Evolutionary conservation across 2,113 vertebrate species (phyloP).

Genomic region (Grallaria varia): DNA sequence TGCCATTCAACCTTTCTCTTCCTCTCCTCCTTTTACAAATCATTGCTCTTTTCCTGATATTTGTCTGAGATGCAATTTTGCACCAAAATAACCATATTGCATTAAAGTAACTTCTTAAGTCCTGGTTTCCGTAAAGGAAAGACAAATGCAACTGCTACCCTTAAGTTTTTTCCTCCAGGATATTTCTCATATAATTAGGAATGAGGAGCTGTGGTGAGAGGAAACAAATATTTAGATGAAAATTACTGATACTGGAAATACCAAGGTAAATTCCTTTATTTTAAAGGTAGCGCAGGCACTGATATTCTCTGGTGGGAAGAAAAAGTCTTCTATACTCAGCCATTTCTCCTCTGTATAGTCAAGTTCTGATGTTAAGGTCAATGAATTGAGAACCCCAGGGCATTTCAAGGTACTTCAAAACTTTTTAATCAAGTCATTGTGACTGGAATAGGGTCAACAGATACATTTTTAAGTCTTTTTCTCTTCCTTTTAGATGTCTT

Average conservation of each 20-base stretch:
- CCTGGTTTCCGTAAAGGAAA: neutral
- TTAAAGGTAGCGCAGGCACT: neutral
- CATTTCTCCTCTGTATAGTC: neutral
- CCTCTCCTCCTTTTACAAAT: neutral
- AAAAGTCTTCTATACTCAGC: neutral
- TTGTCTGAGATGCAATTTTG: neutral
- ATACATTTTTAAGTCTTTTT: neutral
- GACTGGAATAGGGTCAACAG: neutral
- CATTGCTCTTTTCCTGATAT: neutral
- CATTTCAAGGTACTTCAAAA: neutral
- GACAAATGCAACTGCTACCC: neutral
- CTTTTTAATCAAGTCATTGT: neutral
- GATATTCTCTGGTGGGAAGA: neutral
- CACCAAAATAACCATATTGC: neutral
- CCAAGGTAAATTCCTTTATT: neutral
- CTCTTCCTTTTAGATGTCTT: neutral
- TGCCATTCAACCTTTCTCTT: neutral
- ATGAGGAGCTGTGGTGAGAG: neutral
- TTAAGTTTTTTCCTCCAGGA: neutral
- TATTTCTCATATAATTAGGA: neutral
- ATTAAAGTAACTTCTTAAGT: neutral
- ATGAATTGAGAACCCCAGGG: neutral
- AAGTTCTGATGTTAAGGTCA: neutral
- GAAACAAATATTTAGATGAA: neutral
- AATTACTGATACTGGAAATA: neutral